Evolutionary conservation across 2,888 invertebrate genomes (phyloP).

Genomic region (Ormyrus labotus): DNA sequence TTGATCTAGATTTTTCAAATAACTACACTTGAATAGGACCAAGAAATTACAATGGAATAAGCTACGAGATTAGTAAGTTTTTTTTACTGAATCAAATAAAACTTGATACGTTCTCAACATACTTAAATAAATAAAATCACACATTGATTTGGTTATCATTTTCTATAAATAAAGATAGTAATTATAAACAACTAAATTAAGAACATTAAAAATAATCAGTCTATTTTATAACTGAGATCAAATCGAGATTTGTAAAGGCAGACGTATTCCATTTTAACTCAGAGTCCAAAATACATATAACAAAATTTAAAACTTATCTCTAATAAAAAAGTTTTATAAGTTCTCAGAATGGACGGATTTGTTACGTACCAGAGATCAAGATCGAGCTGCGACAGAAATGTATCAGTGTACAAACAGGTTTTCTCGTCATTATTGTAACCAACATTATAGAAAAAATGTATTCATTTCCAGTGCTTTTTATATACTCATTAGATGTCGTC

Average conservation of each 20-base stretch:
- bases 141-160: too few relatives aligned
- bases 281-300: constrained; percentile 1
- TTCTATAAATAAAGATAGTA: neutral
- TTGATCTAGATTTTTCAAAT: neutral
- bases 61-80: too few relatives aligned
- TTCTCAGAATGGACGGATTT: constrained; percentile 60
- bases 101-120: neutral
- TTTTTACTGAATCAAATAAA: too few relatives aligned
- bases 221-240: constrained; percentile 36
- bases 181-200: neutral
- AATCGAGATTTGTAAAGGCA: neutral
- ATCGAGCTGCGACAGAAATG: constrained; percentile 15
- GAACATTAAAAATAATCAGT: constrained; percentile 32
- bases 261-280: constrained; percentile 31
- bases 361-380: constrained; percentile 19
- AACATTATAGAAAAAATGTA: too few relatives aligned
- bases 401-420: constrained; percentile 14
- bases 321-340: neutral
- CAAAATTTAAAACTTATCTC: constrained; percentile 15
- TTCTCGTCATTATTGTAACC: neutral
- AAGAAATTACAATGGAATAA: constrained; percentile 36
- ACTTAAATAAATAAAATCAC: neutral
- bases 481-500: too few relatives aligned
- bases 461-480: too few relatives aligned
- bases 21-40: constrained; percentile 5